Percentiles rank a stretch among this genome's conserved stretches.
Conservation (phyloP, 2,113 vertebrate species). For the Eretmochelys imbricata region DNA sequence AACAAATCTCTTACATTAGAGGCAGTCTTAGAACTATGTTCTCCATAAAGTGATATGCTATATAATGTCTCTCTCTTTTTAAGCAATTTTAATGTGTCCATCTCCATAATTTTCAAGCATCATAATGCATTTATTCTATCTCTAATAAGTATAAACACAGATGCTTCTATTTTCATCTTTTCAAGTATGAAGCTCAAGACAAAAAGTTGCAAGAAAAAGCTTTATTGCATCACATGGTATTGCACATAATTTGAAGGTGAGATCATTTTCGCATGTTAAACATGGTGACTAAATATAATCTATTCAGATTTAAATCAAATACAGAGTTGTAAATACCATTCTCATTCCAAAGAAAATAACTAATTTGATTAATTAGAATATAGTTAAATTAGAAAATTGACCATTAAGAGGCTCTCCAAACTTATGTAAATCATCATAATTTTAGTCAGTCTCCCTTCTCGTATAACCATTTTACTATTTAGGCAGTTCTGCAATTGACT, state of each 20-base stretch:
- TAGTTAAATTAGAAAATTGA: fast-evolving
- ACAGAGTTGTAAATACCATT: not conserved
- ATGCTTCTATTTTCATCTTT: not conserved
- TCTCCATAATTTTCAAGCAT: not conserved
- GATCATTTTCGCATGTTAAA: not conserved
- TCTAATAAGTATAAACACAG: not conserved
- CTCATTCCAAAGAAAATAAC: not conserved
- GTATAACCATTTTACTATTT: not conserved
- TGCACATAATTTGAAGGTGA: not conserved
- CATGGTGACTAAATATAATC: too few species aligned
- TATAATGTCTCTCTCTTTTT: not conserved
- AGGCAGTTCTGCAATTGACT: fast-evolving
- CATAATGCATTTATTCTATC: fast-evolving
- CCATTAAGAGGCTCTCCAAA: not conserved
- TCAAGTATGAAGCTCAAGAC: not conserved
- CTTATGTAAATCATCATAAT: not conserved
- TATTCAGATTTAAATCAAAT: not conserved
- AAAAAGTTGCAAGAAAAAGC: not conserved
- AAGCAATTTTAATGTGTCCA: not conserved
- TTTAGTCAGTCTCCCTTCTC: not conserved
- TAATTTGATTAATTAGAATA: not conserved
- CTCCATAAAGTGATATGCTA: not conserved
- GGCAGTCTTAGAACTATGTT: not conserved
- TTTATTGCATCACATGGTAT: not conserved
- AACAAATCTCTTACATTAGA: not conserved